A percentile compares a stretch with the other conserved stretches of the same genome.
These are phyloP conservation scores for Mareca strepera DNA, from an alignment of 2,797 vertebrate species.

Conservation along the genomic window DNA sequence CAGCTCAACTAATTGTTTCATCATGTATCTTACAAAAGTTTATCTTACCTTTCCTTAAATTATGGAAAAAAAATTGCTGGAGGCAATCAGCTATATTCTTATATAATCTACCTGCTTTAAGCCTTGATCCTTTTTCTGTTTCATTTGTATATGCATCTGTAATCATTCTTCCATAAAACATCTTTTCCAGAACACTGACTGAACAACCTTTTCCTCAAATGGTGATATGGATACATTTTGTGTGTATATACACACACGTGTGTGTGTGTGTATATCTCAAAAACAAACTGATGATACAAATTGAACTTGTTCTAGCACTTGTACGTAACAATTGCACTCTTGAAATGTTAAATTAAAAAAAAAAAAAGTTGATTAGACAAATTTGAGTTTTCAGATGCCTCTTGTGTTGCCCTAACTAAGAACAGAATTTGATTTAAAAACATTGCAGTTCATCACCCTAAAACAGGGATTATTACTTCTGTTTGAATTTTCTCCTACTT, in stretches of 20 bases:
- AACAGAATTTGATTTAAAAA: neutral
- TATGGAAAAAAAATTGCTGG: too few species aligned
- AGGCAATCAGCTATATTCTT: neutral
- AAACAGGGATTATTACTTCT: conserved; percentile 10
- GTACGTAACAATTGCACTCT: neutral
- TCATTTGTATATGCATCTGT: neutral
- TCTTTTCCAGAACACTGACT: neutral
- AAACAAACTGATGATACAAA: neutral
- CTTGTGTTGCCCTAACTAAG: neutral
- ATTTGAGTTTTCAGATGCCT: neutral
- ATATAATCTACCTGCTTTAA: neutral
- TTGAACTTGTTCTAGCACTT: neutral
- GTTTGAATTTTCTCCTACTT: conserved; percentile 28
- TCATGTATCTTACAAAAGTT: neutral
- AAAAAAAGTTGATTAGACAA: neutral
- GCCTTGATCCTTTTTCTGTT: neutral
- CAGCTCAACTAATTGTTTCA: neutral
- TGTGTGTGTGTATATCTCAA: neutral
- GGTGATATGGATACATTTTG: neutral
- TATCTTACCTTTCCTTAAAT: too few species aligned
- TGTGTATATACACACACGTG: neutral
- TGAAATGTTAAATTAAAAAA: neutral
- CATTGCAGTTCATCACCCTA: neutral
- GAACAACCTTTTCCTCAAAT: neutral
- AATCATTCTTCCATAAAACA: neutral